A percentile compares a stretch with the other conserved stretches of the same genome.
phyloP scores from a whole-genome alignment of 1,140 invertebrate species.

The Cataglyphis hispanica region DNA sequence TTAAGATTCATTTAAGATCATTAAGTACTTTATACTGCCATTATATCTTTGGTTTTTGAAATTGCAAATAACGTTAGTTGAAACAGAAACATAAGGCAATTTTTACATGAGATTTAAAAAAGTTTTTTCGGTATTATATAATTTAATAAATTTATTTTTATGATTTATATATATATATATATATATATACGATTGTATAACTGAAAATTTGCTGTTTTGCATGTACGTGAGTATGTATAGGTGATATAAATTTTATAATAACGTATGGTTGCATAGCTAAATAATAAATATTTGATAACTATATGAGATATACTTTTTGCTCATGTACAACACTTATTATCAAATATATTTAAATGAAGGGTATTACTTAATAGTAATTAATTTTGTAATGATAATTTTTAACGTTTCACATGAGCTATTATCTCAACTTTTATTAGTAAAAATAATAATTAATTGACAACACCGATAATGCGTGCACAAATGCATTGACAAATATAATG shows the following conservation, averaged over 20 bases:
- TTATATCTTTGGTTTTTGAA: conserved; percentile 21
- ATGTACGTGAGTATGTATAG: neutral
- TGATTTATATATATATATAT: neutral
- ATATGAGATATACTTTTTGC: conserved; percentile 12
- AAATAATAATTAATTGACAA: conserved; percentile 31
- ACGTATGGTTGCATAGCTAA: neutral
- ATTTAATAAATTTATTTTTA: neutral
- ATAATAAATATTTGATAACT: conserved; percentile 47
- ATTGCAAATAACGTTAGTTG: neutral
- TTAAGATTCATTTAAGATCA: conserved; percentile 4
- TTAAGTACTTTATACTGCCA: conserved; percentile 49
- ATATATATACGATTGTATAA: conserved; percentile 22
- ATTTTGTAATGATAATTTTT: conserved; percentile 53
- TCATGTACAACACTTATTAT: conserved; percentile 38
- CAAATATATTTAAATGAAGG: conserved; percentile 15
- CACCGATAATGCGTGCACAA: conserved; percentile 26
- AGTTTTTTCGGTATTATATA: neutral
- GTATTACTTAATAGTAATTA: conserved; percentile 51
- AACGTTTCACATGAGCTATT: neutral
- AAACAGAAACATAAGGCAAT: neutral
- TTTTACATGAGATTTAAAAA: neutral
- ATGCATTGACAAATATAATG: neutral
- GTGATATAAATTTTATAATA: conserved; percentile 47
- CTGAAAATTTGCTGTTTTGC: neutral
- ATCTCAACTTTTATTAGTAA: conserved; percentile 17